Evolutionary conservation across 2,888 invertebrate species (phyloP).

Genomic region (Metellina segmentata): DNA sequence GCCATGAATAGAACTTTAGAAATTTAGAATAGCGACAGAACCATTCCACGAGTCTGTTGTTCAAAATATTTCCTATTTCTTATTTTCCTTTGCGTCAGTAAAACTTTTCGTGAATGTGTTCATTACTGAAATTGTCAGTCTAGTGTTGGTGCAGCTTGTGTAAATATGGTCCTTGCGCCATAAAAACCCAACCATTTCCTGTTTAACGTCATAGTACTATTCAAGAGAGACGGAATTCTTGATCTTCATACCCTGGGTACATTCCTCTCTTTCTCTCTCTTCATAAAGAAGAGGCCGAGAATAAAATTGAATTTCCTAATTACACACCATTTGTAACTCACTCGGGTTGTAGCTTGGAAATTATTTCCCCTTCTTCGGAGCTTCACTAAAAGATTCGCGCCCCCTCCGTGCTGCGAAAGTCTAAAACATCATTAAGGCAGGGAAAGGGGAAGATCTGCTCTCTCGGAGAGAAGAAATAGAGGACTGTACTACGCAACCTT

Average conservation of each 20-base stretch:
- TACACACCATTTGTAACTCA: slow-evolving; percentile 68
- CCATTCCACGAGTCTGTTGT: no score
- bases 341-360: slow-evolving; percentile 24
- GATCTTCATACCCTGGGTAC: background rate
- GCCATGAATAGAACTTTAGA: no score
- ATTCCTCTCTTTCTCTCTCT: background rate
- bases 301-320: slow-evolving; percentile 58
- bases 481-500: slow-evolving; percentile 4
- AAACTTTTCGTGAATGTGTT: no score
- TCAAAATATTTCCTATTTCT: no score
- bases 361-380: slow-evolving; percentile 24
- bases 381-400: slow-evolving; percentile 35
- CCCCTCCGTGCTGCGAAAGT: slow-evolving; percentile 39
- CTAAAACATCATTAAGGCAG: slow-evolving; percentile 49
- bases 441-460: background rate
- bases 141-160: no score
- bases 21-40: no score
- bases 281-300: background rate
- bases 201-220: background rate
- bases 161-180: no score
- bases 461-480: background rate
- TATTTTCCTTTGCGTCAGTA: no score
- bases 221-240: background rate
- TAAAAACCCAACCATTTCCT: background rate
- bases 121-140: no score